phyloP scores from a whole-genome alignment of 2,888 invertebrate genomes.

The Deroplatys truncata region DNA sequence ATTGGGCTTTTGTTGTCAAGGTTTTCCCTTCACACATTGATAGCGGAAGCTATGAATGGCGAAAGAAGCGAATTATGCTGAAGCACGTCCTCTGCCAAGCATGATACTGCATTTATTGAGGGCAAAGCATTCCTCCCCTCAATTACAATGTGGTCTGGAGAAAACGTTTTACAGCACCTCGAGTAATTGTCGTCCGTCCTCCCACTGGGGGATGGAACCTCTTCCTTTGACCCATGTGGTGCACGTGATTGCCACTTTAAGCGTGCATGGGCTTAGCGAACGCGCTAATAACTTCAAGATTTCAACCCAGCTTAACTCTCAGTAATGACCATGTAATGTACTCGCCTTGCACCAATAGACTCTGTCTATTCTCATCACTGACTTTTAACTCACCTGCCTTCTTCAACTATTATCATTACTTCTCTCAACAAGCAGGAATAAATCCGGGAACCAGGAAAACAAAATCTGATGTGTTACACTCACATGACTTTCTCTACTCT shows the following conservation, averaged over 20 bases:
- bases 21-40: not conserved
- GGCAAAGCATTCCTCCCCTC: not conserved
- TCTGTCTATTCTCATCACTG: not conserved
- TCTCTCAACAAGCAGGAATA: too few species aligned
- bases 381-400: not conserved
- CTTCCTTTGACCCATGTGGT: not conserved
- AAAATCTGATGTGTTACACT: too few species aligned
- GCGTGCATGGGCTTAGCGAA: not conserved
- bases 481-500: too few species aligned
- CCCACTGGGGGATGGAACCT: too few species aligned
- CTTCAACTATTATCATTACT: too few species aligned
- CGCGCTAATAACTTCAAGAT: not conserved
- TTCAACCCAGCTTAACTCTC: not conserved
- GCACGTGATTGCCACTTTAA: not conserved
- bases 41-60: not conserved
- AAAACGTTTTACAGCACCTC: not conserved
- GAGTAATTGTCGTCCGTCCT: too few species aligned
- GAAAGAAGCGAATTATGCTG: not conserved
- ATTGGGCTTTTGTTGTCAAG: not conserved
- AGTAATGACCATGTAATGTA: not conserved
- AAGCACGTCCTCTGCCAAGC: not conserved
- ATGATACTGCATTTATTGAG: not conserved
- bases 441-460: too few species aligned
- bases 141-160: not conserved
- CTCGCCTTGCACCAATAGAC: not conserved